Conservation (phyloP, 64 coral and sea anemone species). For the Actinia tenebrosa region DNA sequence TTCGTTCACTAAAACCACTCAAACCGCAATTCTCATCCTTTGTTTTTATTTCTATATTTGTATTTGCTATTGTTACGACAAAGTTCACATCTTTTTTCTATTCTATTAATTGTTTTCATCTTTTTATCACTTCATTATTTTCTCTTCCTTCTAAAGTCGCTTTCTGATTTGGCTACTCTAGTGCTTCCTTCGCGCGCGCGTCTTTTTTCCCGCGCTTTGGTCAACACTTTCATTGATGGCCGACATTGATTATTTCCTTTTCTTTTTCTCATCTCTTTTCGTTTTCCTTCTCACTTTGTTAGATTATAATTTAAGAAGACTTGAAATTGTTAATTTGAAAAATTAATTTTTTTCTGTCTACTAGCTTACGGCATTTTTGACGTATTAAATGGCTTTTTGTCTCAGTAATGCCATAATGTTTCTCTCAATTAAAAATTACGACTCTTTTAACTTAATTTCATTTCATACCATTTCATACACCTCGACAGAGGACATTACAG, state of each 20-base stretch:
- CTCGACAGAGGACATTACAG: background rate
- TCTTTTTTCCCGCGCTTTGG: background rate
- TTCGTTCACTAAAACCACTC: background rate
- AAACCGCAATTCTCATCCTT: background rate
- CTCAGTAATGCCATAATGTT: background rate
- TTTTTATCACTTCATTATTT: background rate
- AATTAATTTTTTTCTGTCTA: background rate
- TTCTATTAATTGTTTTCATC: background rate
- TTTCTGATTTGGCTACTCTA: background rate
- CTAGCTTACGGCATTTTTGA: background rate
- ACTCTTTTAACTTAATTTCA: background rate
- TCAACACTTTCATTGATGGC: too few relatives aligned
- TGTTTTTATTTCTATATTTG: background rate
- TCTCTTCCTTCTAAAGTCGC: background rate
- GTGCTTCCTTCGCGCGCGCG: background rate
- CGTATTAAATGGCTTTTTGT: background rate
- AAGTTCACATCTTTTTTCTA: background rate
- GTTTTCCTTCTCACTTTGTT: background rate
- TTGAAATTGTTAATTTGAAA: background rate
- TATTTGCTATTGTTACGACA: background rate
- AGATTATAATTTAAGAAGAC: background rate
- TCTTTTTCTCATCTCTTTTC: background rate
- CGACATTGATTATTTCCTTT: background rate
- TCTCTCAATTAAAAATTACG: background rate
- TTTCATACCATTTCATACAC: background rate